Conservation (phyloP, 2,113 vertebrate genomes). For the Forbesichthys papilliferus region DNA sequence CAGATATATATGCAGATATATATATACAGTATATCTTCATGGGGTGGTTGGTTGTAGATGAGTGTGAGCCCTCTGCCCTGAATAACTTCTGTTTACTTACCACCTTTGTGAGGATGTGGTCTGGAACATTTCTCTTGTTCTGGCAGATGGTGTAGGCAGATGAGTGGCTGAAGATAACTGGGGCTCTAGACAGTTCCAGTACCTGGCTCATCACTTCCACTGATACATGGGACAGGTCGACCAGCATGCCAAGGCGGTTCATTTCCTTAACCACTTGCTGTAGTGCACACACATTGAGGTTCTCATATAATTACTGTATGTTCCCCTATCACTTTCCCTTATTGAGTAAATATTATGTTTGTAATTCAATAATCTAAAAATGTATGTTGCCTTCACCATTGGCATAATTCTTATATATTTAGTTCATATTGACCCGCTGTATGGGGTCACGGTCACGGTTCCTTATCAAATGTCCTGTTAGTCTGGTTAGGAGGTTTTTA, state of each 20-base stretch:
- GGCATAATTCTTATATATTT: too few species aligned
- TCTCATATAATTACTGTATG: too few species aligned
- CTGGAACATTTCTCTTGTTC: constrained; percentile 84
- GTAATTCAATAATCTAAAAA: too few species aligned
- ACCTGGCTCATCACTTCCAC: constrained; percentile 81
- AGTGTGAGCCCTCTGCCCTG: background rate
- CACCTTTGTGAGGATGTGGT: constrained; percentile 81
- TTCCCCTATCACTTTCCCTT: background rate
- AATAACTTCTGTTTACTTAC: constrained; percentile 68
- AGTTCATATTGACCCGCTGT: too few species aligned
- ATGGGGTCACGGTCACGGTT: too few species aligned
- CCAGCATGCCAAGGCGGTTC: constrained; percentile 92
- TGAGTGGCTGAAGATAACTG: constrained; percentile 94
- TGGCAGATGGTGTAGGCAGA: constrained; percentile 81
- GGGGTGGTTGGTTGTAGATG: too few species aligned
- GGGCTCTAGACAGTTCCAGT: constrained; percentile 81
- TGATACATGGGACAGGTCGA: constrained; percentile 88
- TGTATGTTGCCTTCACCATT: too few species aligned
- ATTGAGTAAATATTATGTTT: background rate
- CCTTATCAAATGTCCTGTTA: too few species aligned
- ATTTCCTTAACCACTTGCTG: constrained; percentile 86
- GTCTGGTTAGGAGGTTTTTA: too few species aligned
- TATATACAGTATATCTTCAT: too few species aligned
- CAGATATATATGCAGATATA: too few species aligned
- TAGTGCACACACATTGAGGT: background rate